Base-by-base conservation (phyloP, 2,888 invertebrate species). In the Rotaria macrura region DNA sequence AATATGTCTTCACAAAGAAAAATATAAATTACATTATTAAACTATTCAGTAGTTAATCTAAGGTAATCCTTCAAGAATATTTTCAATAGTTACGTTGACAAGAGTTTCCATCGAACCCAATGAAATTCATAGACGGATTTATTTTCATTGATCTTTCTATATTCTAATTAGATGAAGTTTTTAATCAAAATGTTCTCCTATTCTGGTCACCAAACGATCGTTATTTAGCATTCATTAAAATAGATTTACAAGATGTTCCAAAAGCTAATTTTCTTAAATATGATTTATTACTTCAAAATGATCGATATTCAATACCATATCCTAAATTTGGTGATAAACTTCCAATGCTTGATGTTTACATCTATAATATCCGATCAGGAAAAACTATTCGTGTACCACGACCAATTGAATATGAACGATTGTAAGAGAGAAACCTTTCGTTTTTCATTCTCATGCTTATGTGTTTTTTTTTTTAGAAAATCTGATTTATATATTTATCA, bases 161-260 rank as follows among this genome's bases (percentile, higher is more conserved):
- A n/a, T n/a, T n/a, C n/a, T n/a, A n/a, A n/a, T 20, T 79, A 79
- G 79, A 79, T 79, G 79, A 79, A 79, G 43, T 79, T 14, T 79
- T 79, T n/a, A 79, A 79, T 43, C 43, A n/a, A 79, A 40, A 79
- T 79, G 43, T 79, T 43, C 79, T 79, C 14, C 12, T 79, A n/a
- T 79, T 43, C 25, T 79, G 79, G 79, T 79, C 79, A 25, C 79
- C 79, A 7, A 43, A 23, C 12, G 79, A 79, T 79, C 40, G 14
- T n/a, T 79, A 79, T 79, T 79, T 79, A 25, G 79, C 79, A n/a
- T 79, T 25, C 43, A n/a, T 79, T 40, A 40, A 40, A 79, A 40
- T 79, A 25, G 20, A 79, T n/a, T 43, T 79, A 25, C 25, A 25
- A 79, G 25, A 40, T 43, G 43, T 79, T 43, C n/a, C 79, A 43